A percentile compares a stretch with the other conserved stretches of the same genome.
Conservation (phyloP, 2,113 vertebrate species). For the Euleptes europaea region DNA sequence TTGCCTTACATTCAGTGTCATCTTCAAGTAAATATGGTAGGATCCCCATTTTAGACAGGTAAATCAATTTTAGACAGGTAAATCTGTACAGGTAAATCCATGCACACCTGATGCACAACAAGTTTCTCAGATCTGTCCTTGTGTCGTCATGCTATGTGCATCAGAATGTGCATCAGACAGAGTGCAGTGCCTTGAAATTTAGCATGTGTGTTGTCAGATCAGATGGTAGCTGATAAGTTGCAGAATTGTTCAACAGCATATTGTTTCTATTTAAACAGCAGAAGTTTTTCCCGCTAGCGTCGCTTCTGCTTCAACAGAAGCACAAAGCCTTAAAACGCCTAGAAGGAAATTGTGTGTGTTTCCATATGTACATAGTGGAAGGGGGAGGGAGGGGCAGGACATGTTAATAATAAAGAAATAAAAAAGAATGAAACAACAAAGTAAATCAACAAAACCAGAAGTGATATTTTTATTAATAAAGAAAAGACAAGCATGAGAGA, state of each 20-base stretch:
- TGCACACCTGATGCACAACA: neutral
- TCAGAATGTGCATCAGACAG: neutral
- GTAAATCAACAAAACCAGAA: neutral
- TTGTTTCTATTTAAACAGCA: neutral
- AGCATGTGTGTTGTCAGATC: no score
- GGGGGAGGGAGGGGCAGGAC: neutral
- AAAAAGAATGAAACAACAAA: neutral
- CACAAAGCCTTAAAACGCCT: neutral
- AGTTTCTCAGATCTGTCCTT: neutral
- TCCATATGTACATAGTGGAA: neutral
- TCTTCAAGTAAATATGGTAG: no score
- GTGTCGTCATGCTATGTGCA: neutral
- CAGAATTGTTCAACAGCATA: no score
- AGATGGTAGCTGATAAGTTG: neutral
- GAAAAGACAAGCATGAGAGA: neutral
- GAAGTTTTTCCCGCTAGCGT: neutral
- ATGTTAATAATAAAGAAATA: slow-evolving; percentile 17
- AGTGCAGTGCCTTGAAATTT: neutral
- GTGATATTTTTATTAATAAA: neutral
- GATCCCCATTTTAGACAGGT: neutral
- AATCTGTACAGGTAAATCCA: neutral
- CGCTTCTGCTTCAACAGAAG: neutral
- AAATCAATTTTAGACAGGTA: no score
- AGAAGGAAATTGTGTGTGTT: neutral
- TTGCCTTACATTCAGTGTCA: no score